Evolutionary conservation across 2,797 vertebrate genomes (phyloP).

Genomic region (Clarias fuscus): DNA sequence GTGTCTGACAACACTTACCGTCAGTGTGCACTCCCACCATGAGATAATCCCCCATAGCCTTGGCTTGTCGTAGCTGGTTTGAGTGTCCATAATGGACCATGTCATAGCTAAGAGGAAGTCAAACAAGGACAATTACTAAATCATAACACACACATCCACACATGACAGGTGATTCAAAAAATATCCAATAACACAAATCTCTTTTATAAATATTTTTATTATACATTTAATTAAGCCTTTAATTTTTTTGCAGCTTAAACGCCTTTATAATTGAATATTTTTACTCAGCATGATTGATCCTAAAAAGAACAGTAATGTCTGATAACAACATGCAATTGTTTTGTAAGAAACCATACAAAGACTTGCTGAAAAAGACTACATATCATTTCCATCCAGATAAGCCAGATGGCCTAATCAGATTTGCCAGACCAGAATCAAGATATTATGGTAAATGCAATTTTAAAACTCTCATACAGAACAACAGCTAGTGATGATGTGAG

Average conservation of each 20-base stretch:
- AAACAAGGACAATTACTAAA: constrained; percentile 18
- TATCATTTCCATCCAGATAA: neutral
- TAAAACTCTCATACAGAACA: constrained; percentile 8
- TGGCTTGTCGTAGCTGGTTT: constrained; percentile 93
- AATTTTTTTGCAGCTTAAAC: neutral
- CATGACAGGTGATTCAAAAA: neutral
- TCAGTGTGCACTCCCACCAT: constrained; percentile 96
- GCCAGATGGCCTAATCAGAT: constrained; percentile 20
- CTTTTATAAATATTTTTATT: neutral
- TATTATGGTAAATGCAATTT: constrained; percentile 26
- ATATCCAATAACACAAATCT: neutral
- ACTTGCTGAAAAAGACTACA: neutral
- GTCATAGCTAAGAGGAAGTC: constrained; percentile 25
- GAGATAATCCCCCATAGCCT: constrained; percentile 92
- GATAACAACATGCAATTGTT: too few species aligned
- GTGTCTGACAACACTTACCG: constrained; percentile 69
- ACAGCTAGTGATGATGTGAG: neutral
- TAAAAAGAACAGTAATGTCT: neutral
- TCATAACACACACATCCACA: neutral
- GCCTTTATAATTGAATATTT: neutral
- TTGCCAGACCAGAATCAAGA: neutral
- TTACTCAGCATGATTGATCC: neutral
- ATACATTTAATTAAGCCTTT: neutral
- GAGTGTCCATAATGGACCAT: constrained; percentile 87
- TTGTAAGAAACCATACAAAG: neutral